These are phyloP conservation scores for Tyrophagus putrescentiae DNA, from an alignment of 1,140 invertebrate genomes.

Conservation along the genomic window DNA sequence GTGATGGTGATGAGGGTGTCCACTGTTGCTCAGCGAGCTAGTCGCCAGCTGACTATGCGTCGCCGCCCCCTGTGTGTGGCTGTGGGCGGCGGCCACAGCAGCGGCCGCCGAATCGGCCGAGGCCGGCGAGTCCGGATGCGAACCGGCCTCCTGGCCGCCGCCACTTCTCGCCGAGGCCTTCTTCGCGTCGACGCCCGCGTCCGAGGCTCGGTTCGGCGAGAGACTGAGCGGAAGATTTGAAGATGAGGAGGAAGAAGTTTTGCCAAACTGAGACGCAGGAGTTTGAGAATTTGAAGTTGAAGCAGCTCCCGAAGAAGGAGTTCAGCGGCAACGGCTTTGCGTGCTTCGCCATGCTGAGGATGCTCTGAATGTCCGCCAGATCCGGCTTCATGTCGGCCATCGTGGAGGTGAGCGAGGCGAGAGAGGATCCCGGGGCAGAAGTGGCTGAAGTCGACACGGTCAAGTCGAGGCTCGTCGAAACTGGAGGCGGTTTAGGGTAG, in stretches of 20 bases:
- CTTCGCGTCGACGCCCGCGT: background rate
- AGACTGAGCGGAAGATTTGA: no score
- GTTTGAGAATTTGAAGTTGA: no score
- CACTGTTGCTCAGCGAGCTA: background rate
- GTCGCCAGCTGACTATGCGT: background rate
- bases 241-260: slow-evolving; percentile 24
- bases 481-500: slow-evolving; percentile 52
- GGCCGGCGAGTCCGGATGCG: slow-evolving; percentile 26
- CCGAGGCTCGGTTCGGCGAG: slow-evolving; percentile 1
- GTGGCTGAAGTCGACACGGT: background rate
- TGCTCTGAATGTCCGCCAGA: slow-evolving; percentile 66
- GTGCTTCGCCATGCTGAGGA: slow-evolving; percentile 51
- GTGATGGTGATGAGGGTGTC: slow-evolving; percentile 1
- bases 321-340: slow-evolving; percentile 45
- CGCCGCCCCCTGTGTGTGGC: background rate
- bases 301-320: no score
- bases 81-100: slow-evolving; percentile 29
- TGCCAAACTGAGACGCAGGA: no score
- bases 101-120: slow-evolving; percentile 30
- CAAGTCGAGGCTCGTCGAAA: background rate
- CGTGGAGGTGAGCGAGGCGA: background rate
- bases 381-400: slow-evolving; percentile 31
- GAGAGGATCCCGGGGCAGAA: background rate
- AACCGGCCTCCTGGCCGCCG: slow-evolving; percentile 1
- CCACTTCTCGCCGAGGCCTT: background rate